Evolutionary conservation across 2,888 invertebrate species (phyloP), one percentile per base, ranked within the genome.

Genomic region (Drosophila vallismaia): DNA sequence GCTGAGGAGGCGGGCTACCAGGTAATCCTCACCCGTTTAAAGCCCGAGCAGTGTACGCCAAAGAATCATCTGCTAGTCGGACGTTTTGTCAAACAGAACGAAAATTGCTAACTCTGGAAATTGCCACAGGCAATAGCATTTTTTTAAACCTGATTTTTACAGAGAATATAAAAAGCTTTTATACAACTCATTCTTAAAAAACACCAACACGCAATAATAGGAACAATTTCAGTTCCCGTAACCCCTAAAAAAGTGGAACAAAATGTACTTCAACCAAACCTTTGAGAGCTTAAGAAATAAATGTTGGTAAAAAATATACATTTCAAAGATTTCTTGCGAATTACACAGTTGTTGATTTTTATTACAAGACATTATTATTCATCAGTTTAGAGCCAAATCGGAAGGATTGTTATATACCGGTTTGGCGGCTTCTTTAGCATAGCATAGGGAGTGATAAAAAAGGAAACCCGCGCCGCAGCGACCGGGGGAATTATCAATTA

Each of bases 31-130:
- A 94, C 95, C 6, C 95, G 95, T 84, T 92, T 98, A 44, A 93
- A 94, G 79, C 98, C 98, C 19, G 92, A 94, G 44, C 93, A 94
- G 53, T 98, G 98, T 92, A 97, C 98, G 33, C 97, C 97, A 55
- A 98, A 98, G 92, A 98, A 98, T 80, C 90, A 91, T 62, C 76
- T 92, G 69, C 76, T 92, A 52, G 82, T 92, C 42, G 92, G 92
- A 56, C 80, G 76, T 54, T 81, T 66, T 60, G 51, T 67, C n/a
- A 70, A 70, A 63, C 49, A 64, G 64, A 52, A 55, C 50, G 56
- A 58, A 69, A 38, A 49, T 45, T 33, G 3, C 36, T 8, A 36
- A 38, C n/a, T 7, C 24, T 42, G 42, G 19, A 55, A 53, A 74
- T 69, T 79, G 76, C 68, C 73, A 38, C 36, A 53, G 38, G 48